These are phyloP conservation scores for Drosophila setosimentum DNA, from an alignment of 2,888 invertebrate species.

Conservation along the genomic window DNA sequence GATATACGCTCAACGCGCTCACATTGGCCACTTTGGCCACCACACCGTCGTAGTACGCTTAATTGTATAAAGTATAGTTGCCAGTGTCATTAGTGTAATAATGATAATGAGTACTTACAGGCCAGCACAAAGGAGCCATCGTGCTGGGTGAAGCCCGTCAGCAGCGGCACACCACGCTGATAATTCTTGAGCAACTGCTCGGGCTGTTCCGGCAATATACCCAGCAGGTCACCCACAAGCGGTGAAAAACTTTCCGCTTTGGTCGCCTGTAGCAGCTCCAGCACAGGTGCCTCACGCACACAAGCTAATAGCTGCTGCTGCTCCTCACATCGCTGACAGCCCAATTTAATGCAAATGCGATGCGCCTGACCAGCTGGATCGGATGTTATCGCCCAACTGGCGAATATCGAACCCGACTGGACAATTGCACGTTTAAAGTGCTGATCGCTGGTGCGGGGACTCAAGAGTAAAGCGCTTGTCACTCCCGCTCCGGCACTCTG, in stretches of 20 bases:
- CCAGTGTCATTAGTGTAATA: neutral
- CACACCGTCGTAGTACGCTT: slow-evolving; percentile 64
- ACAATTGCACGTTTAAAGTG: slow-evolving; percentile 86
- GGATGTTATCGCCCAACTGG: slow-evolving; percentile 85
- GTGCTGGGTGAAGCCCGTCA: slow-evolving; percentile 86
- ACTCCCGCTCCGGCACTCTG: slow-evolving; percentile 87
- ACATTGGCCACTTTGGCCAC: slow-evolving; percentile 40
- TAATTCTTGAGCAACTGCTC: slow-evolving; percentile 67
- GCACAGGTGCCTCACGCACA: slow-evolving; percentile 42
- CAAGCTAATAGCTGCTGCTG: slow-evolving; percentile 40
- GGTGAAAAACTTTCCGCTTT: slow-evolving; percentile 68
- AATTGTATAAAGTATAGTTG: too few species aligned
- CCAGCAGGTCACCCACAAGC: slow-evolving; percentile 66
- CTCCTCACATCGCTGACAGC: slow-evolving; percentile 48
- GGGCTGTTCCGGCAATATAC: slow-evolving; percentile 71
- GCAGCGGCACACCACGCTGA: slow-evolving; percentile 78
- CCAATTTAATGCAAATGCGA: slow-evolving; percentile 51
- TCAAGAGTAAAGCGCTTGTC: slow-evolving; percentile 85
- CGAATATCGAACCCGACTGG: slow-evolving; percentile 86
- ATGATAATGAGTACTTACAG: slow-evolving; percentile 72
- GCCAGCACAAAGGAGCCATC: slow-evolving; percentile 86
- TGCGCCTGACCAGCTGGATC: slow-evolving; percentile 80
- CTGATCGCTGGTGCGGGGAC: slow-evolving; percentile 81
- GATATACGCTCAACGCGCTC: slow-evolving; percentile 67
- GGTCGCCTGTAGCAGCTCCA: slow-evolving; percentile 47